Percentiles rank a stretch among this genome's conserved stretches.
phyloP scores from a whole-genome alignment of 2,113 vertebrate genomes.

The Oncorhynchus clarkii region DNA sequence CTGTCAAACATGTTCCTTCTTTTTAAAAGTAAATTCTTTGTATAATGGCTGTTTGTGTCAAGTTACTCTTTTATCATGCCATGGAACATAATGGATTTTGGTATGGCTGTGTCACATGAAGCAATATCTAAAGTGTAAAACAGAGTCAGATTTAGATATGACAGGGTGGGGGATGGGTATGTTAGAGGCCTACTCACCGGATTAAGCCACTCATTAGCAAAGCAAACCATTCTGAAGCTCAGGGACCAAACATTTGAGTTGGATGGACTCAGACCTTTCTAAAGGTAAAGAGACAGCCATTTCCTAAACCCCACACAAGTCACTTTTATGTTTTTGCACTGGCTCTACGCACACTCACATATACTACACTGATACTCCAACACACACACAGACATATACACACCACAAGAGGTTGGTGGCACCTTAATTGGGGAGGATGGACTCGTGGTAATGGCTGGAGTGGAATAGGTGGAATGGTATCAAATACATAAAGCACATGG shows the following conservation, averaged over 20 bases:
- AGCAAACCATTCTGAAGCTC: conserved; percentile 16
- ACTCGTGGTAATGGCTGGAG: too few relatives aligned
- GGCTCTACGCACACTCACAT: too few relatives aligned
- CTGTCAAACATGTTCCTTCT: background rate
- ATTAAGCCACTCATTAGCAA: conserved; percentile 33
- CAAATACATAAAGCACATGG: too few relatives aligned
- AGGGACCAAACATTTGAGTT: conserved; percentile 5
- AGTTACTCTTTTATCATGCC: background rate
- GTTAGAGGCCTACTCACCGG: background rate
- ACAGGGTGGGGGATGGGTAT: background rate
- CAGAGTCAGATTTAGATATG: too few relatives aligned
- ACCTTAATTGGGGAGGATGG: too few relatives aligned
- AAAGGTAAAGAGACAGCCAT: conserved; percentile 13
- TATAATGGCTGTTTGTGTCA: background rate
- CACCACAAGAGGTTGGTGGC: too few relatives aligned
- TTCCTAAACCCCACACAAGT: conserved; percentile 11
- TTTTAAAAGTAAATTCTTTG: background rate
- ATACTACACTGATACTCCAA: too few relatives aligned
- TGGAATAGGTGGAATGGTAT: too few relatives aligned
- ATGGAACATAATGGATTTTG: background rate
- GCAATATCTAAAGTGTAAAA: too few relatives aligned
- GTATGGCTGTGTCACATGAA: background rate
- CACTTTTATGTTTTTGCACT: too few relatives aligned
- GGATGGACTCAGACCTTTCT: conserved; percentile 3
- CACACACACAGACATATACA: too few relatives aligned